Evolutionary conservation across 2,113 vertebrate genomes (phyloP), one percentile per base, ranked within the genome.

Genomic region (Glaucomys volans): DNA sequence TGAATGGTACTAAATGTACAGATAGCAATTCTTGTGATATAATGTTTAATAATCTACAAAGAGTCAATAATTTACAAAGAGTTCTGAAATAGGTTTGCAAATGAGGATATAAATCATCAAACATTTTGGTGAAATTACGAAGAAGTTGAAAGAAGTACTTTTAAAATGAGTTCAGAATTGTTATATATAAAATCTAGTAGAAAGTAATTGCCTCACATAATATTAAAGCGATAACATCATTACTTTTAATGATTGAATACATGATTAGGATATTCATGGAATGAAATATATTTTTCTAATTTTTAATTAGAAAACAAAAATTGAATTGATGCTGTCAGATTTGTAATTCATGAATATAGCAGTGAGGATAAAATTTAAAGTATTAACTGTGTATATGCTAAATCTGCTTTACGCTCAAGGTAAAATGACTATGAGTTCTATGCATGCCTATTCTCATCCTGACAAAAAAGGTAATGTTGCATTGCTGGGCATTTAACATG

Each of bases 271-370:
- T 95, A 87, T 72, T 88, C 24, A 40, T 91, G 7, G 17, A 66
- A 6, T 81, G 0, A 86, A 72, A 76, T 14, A 57, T 30, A 87
- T 90, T 95, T 91, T 93, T 85, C 47, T 77, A 11, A 66, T 66
- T 76, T 96, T 85, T 72, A 86, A 37, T 88, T 91, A 95, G 67
- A 64, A 85, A 72, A 83, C 35, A 76, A 90, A 82, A 66, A 71
- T 17, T 62, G 17, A 69, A 84, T 52, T 83, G 8, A 79, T 75
- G 8, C 0, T 79, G 2, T 81, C 42, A 95, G 66, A 67, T 44
- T 94, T 5, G 7, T 74, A 67, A 71, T 47, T 84, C 9, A 79
- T 52, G 14, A 90, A 14, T n/a, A 16, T 40, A 62, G 37, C 14
- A 79, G 18, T 62, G 42, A 77, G 13, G 4, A 42, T 26, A 79